These are phyloP conservation scores for Dorcus parallelipipedus DNA, from an alignment of 2,888 invertebrate species.

Conservation along the genomic window DNA sequence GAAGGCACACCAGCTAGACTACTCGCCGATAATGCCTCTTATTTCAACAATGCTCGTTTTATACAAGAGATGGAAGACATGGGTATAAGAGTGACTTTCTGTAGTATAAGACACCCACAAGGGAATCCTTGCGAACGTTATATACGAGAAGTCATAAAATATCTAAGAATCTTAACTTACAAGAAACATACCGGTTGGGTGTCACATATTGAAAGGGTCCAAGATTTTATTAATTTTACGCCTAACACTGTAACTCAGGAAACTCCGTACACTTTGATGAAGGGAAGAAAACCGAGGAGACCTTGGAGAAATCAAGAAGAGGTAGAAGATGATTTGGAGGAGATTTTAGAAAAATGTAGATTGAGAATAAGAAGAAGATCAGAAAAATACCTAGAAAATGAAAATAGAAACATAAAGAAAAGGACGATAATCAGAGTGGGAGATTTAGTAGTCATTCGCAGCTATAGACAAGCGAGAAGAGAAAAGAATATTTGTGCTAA, in stretches of 20 bases:
- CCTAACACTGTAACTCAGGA: background rate
- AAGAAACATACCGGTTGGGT: background rate
- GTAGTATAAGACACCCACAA: background rate
- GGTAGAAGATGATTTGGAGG: background rate
- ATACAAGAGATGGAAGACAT: background rate
- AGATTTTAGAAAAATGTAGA: background rate
- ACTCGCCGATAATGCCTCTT: background rate
- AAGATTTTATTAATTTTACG: background rate
- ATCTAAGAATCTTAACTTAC: background rate
- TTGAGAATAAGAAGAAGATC: background rate
- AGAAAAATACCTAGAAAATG: background rate
- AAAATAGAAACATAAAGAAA: background rate
- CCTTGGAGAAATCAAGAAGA: background rate
- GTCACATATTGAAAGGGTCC: background rate
- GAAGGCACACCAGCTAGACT: background rate
- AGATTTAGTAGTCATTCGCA: background rate
- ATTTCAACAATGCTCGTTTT: background rate
- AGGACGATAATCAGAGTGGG: background rate
- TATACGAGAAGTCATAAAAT: background rate
- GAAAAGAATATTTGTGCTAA: background rate
- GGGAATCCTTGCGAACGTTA: background rate
- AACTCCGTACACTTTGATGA: background rate
- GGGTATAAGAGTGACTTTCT: background rate
- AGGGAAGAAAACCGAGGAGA: background rate
- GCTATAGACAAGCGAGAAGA: background rate